Conservation (phyloP, 2,797 vertebrate genomes). For the Sitta carolinensis region DNA sequence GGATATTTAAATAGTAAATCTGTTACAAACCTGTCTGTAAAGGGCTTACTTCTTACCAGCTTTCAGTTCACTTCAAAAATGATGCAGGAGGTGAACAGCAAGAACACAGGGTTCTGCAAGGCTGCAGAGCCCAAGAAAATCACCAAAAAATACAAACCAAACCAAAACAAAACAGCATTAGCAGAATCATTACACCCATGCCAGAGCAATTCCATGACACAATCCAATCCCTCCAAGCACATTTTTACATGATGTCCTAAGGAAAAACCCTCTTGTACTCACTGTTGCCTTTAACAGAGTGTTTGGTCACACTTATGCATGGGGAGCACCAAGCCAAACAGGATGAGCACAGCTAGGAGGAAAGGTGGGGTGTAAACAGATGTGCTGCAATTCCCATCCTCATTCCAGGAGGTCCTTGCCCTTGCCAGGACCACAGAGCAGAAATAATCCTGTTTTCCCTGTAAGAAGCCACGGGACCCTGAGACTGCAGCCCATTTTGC, state of each 20-base stretch:
- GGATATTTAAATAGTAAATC: not conserved
- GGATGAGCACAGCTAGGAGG: rapidly evolving
- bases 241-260: not conserved
- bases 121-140: not conserved
- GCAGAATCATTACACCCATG: rapidly evolving
- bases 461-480: not conserved
- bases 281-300: not conserved
- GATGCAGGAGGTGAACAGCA: not conserved
- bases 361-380: not conserved
- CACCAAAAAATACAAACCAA: not conserved
- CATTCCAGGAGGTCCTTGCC: not conserved
- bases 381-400: rapidly evolving
- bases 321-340: not conserved
- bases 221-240: not conserved
- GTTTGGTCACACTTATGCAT: not conserved
- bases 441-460: too few species aligned
- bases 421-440: not conserved
- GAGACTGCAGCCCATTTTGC: not conserved
- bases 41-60: not conserved
- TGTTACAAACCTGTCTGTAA: not conserved
- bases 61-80: not conserved
- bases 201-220: not conserved
- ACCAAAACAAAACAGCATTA: not conserved
- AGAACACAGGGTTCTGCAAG: not conserved
- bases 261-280: not conserved